These are phyloP conservation scores for Helleia helle DNA, from an alignment of 2,888 invertebrate species.

Conservation along the genomic window DNA sequence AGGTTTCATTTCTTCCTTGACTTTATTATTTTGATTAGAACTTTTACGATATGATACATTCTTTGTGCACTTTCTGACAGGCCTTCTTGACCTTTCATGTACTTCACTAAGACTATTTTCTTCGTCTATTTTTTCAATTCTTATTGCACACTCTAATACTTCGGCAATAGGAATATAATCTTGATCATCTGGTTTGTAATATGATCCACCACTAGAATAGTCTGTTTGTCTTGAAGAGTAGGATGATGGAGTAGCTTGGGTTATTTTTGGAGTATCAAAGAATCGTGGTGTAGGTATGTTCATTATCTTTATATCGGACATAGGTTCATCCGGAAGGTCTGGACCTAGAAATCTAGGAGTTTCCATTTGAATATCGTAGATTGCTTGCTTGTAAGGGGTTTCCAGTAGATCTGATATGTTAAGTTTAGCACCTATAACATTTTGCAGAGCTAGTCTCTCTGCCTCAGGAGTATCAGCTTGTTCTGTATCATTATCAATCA, in stretches of 20 bases:
- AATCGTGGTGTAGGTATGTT: constrained; percentile 73
- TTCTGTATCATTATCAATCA: constrained; percentile 32
- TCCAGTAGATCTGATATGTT: constrained; percentile 68
- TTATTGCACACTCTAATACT: constrained; percentile 32
- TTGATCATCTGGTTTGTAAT: constrained; percentile 77
- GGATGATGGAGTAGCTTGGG: constrained; percentile 51
- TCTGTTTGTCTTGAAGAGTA: constrained; percentile 69
- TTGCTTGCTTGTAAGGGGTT: constrained; percentile 72
- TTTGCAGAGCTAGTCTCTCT: constrained; percentile 51
- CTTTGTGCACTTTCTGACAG: constrained; percentile 56
- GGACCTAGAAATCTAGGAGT: constrained; percentile 71
- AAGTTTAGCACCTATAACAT: constrained; percentile 54
- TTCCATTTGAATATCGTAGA: constrained; percentile 63
- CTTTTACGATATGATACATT: constrained; percentile 56
- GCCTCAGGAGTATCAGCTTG: constrained; percentile 51
- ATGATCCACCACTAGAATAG: constrained; percentile 76
- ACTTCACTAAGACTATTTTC: constrained; percentile 22
- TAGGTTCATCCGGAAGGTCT: constrained; percentile 51
- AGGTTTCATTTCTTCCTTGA: constrained; percentile 29
- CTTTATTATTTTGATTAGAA: constrained; percentile 24
- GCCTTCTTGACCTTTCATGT: constrained; percentile 32
- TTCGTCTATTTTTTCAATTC: constrained; percentile 19
- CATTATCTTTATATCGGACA: constrained; percentile 72
- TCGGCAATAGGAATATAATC: constrained; percentile 53
- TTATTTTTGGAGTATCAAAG: constrained; percentile 54